Evolutionary conservation across 2,113 vertebrate genomes (phyloP), one percentile per base, ranked within the genome.

Genomic region (Istiophorus platypterus): DNA sequence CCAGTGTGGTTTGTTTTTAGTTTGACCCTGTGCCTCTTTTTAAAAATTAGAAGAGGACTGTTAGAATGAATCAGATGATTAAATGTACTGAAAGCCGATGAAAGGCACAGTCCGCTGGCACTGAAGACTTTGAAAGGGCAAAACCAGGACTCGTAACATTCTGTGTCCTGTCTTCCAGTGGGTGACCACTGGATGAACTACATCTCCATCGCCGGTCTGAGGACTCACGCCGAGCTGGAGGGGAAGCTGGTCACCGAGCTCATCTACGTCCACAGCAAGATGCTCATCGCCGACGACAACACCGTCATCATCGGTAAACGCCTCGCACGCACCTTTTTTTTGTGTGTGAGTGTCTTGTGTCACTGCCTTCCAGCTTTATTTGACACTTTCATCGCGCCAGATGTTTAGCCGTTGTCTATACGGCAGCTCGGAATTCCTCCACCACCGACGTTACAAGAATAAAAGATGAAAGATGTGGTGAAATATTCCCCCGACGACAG

Each of bases 241-340:
- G 97, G 96, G 31, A 96, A 86, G 24, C 95, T 98, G 7, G 96
- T 99, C 77, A 98, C 97, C 0, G 98, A 99, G 93, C 96, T 99
- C 78, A 98, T 99, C 90, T 99, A 99, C 7, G 97, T 99, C 68
- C 98, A 99, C 94, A 99, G 98, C 95, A 99, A 99, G 92, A 92
- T 99, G 95, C 95, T 99, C 20, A 97, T 99, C 76, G 96, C 93
- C 0, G 98, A 99, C 75, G 98, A 99, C 92, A 96, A 97, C 95
- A 99, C 97, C 0, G 97, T 99, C 85, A 97, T 99, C 72, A 99
- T 99, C 0, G 98, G 98, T 99, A 91, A 96, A 24, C 7, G 1
- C 3, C n/a, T 1, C n/a, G 18, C 5, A 8, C 26, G 13, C 31
- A 34, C 31, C 3, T 34, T 34, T 34, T 34, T 34, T 34, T 34